phyloP scores from a whole-genome alignment of 2,113 vertebrate genomes.

The Pitta sordida region DNA sequence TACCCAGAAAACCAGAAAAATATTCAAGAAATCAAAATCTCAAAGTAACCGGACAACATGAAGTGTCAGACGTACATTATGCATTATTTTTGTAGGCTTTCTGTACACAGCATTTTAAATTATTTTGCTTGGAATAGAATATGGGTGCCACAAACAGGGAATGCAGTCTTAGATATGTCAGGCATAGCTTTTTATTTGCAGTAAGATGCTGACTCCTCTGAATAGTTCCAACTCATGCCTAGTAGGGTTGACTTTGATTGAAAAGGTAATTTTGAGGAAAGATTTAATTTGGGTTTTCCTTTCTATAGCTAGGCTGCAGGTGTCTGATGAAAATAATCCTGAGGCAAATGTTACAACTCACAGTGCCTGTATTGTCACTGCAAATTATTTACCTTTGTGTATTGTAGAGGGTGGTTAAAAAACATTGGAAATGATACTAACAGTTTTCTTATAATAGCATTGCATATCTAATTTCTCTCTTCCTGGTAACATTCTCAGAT shows the following conservation, averaged over 20 bases:
- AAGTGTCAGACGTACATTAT: neutral
- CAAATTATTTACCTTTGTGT: neutral
- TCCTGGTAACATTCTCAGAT: neutral
- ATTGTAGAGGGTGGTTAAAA: neutral
- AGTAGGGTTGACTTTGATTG: neutral
- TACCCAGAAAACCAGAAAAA: neutral
- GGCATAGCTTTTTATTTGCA: neutral
- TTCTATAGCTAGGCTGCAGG: neutral
- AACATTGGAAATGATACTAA: rapidly evolving
- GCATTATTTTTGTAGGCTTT: neutral
- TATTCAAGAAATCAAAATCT: neutral
- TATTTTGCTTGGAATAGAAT: neutral
- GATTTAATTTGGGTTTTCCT: neutral
- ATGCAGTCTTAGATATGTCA: neutral
- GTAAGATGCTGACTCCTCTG: neutral
- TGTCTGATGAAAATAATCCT: neutral
- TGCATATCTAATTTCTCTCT: neutral
- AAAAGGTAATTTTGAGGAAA: neutral
- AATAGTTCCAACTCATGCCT: neutral
- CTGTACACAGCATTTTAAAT: neutral
- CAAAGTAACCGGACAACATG: neutral
- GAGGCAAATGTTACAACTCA: neutral
- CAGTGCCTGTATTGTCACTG: neutral
- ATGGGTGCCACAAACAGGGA: neutral
- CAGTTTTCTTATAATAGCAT: neutral